Conservation (phyloP, 2,113 vertebrate genomes). For the mouse (Mus musculus) region DNA sequence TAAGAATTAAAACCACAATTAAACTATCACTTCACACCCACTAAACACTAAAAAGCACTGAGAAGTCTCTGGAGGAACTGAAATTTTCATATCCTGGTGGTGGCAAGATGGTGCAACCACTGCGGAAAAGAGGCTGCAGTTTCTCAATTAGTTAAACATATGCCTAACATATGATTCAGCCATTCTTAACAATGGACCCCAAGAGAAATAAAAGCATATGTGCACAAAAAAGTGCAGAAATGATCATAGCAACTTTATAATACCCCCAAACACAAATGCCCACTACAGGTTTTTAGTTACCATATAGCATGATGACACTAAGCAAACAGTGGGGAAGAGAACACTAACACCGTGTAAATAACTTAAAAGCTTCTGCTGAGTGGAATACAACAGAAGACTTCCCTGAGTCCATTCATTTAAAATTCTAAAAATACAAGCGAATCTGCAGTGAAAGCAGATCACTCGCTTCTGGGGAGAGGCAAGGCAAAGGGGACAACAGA, state of each 20-base stretch:
- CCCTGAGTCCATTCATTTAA: neutral
- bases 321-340: neutral
- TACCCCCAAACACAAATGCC: neutral
- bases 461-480: neutral
- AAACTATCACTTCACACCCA: neutral
- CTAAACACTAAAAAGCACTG: neutral
- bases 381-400: neutral
- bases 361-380: neutral
- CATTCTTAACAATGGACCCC: slow-evolving; percentile 1
- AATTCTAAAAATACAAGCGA: neutral
- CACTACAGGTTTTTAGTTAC: neutral
- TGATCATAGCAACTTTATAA: slow-evolving; percentile 28
- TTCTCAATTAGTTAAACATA: slow-evolving; percentile 30
- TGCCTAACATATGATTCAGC: neutral
- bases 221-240: neutral
- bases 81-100: neutral
- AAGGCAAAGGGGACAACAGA: neutral
- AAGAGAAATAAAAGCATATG: neutral
- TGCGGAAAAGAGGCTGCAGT: slow-evolving; percentile 14
- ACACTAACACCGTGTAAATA: neutral
- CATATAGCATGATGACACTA: neutral
- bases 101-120: neutral
- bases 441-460: neutral
- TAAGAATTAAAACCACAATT: slow-evolving; percentile 43
- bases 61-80: neutral